phyloP scores from a whole-genome alignment of 2,888 invertebrate species.

The Laspeyria flexula region DNA sequence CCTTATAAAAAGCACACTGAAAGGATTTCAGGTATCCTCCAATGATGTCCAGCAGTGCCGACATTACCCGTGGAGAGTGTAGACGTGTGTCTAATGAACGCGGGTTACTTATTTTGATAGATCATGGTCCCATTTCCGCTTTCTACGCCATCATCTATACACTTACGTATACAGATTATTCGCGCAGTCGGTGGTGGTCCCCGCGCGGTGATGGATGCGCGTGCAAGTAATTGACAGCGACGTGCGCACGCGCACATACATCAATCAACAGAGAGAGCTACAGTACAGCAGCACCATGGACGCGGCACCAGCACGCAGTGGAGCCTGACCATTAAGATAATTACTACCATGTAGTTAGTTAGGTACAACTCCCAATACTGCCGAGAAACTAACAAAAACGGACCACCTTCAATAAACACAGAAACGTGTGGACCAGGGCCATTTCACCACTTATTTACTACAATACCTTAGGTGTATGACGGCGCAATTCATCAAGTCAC shows the following conservation, averaged over 20 bases:
- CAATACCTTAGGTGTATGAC: not conserved
- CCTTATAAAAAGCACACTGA: too few relatives aligned
- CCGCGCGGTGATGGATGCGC: slow-evolving; percentile 54
- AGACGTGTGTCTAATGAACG: not conserved
- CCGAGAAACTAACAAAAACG: not conserved
- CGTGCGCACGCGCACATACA: slow-evolving; percentile 40
- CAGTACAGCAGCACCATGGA: slow-evolving; percentile 1
- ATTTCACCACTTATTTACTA: too few relatives aligned
- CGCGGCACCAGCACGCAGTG: slow-evolving; percentile 13
- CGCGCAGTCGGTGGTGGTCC: slow-evolving; percentile 30
- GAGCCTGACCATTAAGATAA: slow-evolving; percentile 17
- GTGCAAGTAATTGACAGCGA: slow-evolving; percentile 62
- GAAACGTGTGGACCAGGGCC: not conserved
- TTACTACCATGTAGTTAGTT: slow-evolving; percentile 19
- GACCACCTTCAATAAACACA: not conserved
- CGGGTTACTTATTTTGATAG: not conserved
- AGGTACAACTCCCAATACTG: not conserved
- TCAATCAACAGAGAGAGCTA: slow-evolving; percentile 42
- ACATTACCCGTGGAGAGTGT: too few relatives aligned
- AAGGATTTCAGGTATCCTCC: too few relatives aligned
- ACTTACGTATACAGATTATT: slow-evolving; percentile 6
- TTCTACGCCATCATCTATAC: slow-evolving; percentile 6
- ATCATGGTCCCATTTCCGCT: slow-evolving; percentile 2
- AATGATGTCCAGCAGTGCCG: too few relatives aligned
- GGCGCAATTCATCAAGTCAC: not conserved